Evolutionary conservation across 1,140 invertebrate species (phyloP), one percentile per base, ranked within the genome.

Genomic region (Drosophila dunni): DNA sequence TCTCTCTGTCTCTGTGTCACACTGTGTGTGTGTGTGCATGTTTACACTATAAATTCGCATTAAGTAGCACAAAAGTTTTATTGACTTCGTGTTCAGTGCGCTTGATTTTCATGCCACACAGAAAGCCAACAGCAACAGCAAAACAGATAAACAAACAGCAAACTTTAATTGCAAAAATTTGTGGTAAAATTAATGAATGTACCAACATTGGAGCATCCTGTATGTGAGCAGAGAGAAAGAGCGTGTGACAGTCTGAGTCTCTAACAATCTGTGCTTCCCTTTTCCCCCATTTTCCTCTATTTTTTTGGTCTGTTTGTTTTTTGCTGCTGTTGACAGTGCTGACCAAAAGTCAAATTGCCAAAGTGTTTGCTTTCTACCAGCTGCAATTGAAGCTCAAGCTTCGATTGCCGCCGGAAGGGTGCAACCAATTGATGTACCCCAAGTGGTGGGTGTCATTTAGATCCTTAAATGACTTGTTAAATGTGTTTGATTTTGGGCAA

Each of bases 141-240:
- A 80, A 83, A 84, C 70, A 84, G 84, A 88, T 88, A 89, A 88
- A 90, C 84, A 89, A 88, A 90, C 84, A 90, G 78, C 67, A 84
- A 88, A 88, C 84, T 88, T 88, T 88, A 88, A 88, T 88, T 88
- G 84, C 84, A 89, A 89, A 88, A 88, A 88, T 88, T 88, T 88
- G 84, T 88, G 84, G 84, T 64, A 79, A 89, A 84, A 89, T 88
- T 89, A 88, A 88, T 90, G 84, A 88, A 88, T 75, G 67, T 78
- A 67, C 56, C 73, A 75, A 57, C 74, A 72, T 42, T 9, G 65
- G 24, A 56, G 42, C 50, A 46, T 62, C 45, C 54, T n/a, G 20
- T 40, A 44, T 53, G 24, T 44, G 53, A 54, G 0, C 40, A 48
- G 50, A 33, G 9, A 1, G 1, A 50, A 29, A 7, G 20, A 51